Evolutionary conservation across 1,140 invertebrate genomes (phyloP), one percentile per base, ranked within the genome.

Genomic region (Papilio aristodemus): DNA sequence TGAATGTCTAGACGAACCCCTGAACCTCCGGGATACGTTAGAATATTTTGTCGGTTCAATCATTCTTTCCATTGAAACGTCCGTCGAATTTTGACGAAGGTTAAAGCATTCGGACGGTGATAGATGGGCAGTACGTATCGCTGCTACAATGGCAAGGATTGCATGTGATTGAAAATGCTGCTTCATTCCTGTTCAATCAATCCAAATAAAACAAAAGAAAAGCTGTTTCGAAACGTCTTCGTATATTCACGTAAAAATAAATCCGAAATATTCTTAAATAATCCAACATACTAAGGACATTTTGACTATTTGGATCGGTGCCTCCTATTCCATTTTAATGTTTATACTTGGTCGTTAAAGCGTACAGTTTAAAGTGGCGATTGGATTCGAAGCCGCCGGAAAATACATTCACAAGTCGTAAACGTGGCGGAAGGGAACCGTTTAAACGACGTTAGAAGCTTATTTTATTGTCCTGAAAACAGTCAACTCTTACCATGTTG

Each of bases 61-160:
- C 57, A 36, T 38, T 62, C 32, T 62, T 37, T 58, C 57, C 19
- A 62, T 62, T 39, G 59, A 62, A 10, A 22, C 59, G 32, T 50
- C 11, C 17, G 43, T 62, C 59, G 59, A 39, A 19, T 39, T 62
- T 62, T 62, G 59, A 62, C 59, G 59, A 62, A 62, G 59, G 59
- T 62, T 62, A 62, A 60, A 60, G 17, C 58, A 14, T 37, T 10
- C 59, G 14, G 32, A 0, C 57, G n/a, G 27, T 14, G 58, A 59
- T 32, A 17, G 59, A 62, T 38, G 27, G 59, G 43, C 1, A 50
- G 1, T n/a, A 1, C 1, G 43, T 17, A 62, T 37, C 0, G 13
- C 2, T 50, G 7, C 13, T 8, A 38, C 36, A 62, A 62, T 62
- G 36, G 36, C 27, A 62, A 62, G 59, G 36, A 62, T 62, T 39